phyloP scores from a whole-genome alignment of 1,140 invertebrate species.

The silkworm (Bombyx mori) region DNA sequence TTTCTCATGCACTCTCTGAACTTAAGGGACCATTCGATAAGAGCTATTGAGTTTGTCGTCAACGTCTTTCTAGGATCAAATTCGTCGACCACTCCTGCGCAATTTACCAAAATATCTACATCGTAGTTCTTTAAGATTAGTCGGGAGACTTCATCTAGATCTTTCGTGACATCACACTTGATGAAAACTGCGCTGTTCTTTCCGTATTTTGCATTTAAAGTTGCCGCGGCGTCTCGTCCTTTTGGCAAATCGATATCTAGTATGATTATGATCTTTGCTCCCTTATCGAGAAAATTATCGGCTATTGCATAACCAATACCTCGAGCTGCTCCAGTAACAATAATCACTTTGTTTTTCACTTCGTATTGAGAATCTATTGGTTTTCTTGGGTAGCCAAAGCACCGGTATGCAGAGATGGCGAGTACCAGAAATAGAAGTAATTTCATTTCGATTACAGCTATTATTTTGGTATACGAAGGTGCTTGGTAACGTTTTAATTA shows the following conservation, averaged over 20 bases:
- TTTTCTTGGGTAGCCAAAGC: too few relatives aligned
- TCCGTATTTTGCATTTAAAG: constrained; percentile 62
- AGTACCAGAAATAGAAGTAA: too few relatives aligned
- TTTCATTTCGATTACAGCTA: too few relatives aligned
- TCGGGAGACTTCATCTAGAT: constrained; percentile 40
- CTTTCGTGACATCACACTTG: constrained; percentile 65
- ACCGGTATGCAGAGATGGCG: too few relatives aligned
- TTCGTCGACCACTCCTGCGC: constrained; percentile 74
- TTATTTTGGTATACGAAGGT: too few relatives aligned
- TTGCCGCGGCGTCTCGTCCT: neutral
- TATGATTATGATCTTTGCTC: neutral
- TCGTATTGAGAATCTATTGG: too few relatives aligned
- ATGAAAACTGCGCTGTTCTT: constrained; percentile 52
- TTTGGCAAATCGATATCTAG: neutral
- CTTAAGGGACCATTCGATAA: constrained; percentile 45
- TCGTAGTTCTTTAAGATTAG: constrained; percentile 48
- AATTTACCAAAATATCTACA: constrained; percentile 76
- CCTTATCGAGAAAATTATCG: neutral
- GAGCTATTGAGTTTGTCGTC: constrained; percentile 38
- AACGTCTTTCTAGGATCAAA: constrained; percentile 47
- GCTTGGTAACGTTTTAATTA: too few relatives aligned
- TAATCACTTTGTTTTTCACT: constrained; percentile 28
- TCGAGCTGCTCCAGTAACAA: constrained; percentile 2
- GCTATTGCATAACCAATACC: neutral
- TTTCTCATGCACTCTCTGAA: constrained; percentile 71